Evolutionary conservation across 2,888 invertebrate genomes (phyloP), one percentile per base, ranked within the genome.

Genomic region (Stenolophus ochropezus): DNA sequence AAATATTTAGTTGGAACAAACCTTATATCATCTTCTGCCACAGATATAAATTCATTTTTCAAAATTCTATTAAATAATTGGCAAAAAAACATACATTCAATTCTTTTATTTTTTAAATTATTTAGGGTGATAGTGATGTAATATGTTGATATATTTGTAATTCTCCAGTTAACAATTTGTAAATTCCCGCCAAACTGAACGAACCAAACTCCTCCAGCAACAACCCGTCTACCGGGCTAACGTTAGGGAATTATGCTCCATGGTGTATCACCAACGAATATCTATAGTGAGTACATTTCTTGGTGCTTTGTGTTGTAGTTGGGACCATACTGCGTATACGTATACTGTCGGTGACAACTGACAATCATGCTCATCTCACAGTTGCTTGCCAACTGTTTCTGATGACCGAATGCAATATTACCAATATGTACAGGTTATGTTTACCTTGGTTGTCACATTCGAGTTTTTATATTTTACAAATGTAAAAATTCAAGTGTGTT

Each of bases 281-380:
- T 20, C 21, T 20, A 21, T 56, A 56, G 69, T 69, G 69, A 69
- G 69, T 69, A 69, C 69, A 69, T 69, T 69, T 69, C 4, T 18
- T 16, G 69, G 69, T 42, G 69, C 69, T 69, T 42, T 69, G 20
- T 42, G 11, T 14, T 27, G 16, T 69, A 69, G 69, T 33, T 42
- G 69, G 69, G 69, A 69, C 69, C 69, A 69, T 69, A 42, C 69
- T 69, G 47, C 69, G 69, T 69, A 69, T 69, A 69, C 69, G 69
- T 69, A 56, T 56, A 56, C 56, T 56, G 56, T 56, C 56, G 20
- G 18, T 20, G 21, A 56, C 11, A 56, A 20, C 11, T 56, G 56
- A 20, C 56, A 20, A 56, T 20, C 56, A 20, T 20, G 56, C 8
- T 56, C 21, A 21, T 56, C 56, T 56, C 18, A 56, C 56, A 56